These are phyloP conservation scores for Panorpa germanica DNA, from an alignment of 2,888 invertebrate genomes.

Conservation along the genomic window DNA sequence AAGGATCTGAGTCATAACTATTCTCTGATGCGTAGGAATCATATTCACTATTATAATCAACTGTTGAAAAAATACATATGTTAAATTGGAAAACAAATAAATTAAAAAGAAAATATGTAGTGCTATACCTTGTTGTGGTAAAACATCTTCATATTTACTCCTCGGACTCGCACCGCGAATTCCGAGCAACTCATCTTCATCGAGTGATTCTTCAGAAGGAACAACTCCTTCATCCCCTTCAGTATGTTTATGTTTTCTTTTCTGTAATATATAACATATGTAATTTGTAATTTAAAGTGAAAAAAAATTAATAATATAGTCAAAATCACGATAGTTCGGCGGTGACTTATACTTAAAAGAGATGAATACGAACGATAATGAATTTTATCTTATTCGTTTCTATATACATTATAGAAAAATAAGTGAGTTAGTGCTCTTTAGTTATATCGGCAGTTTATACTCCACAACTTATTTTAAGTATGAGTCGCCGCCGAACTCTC, in stretches of 20 bases:
- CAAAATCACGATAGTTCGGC: no score
- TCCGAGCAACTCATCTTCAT: constrained; percentile 67
- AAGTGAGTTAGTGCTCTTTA: no score
- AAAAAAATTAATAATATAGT: no score
- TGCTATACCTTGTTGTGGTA: constrained; percentile 14
- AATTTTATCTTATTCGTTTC: no score
- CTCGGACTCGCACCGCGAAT: constrained; percentile 59
- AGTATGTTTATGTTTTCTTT: constrained; percentile 28
- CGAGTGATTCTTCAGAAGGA: constrained; percentile 32
- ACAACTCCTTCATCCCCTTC: constrained; percentile 27
- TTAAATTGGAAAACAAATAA: background rate
- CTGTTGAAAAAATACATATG: constrained; percentile 1
- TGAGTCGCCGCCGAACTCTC: no score
- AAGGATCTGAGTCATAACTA: constrained; percentile 28
- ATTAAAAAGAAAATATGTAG: constrained; percentile 1
- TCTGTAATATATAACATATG: constrained; percentile 20
- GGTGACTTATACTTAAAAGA: no score
- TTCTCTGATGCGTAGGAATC: constrained; percentile 35
- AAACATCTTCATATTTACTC: constrained; percentile 18
- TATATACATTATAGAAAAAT: no score
- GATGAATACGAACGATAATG: no score
- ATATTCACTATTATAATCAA: no score
- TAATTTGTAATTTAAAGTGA: background rate
- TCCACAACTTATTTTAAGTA: no score
- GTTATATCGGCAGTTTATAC: no score